phyloP scores from a whole-genome alignment of 2,113 vertebrate species.

The Microcebus tavaratra region DNA sequence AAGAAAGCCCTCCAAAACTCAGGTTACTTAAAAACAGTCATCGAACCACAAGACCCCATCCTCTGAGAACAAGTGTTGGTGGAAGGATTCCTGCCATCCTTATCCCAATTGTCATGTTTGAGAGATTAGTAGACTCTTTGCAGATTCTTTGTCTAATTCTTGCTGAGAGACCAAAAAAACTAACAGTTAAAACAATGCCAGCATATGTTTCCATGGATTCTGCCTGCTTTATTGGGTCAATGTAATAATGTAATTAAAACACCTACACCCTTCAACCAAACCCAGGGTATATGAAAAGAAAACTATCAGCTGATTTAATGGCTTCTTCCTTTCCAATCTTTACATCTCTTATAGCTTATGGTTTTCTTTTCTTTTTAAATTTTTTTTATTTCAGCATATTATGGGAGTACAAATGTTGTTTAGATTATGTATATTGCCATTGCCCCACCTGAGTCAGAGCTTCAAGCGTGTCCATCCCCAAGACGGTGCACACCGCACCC shows the following conservation, averaged over 20 bases:
- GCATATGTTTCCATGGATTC: not conserved
- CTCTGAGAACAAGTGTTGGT: not conserved
- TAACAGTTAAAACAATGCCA: not conserved
- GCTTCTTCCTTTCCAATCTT: too few relatives aligned
- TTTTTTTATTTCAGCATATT: too few relatives aligned
- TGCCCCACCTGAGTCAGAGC: too few relatives aligned
- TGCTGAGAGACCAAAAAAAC: not conserved
- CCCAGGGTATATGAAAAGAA: not conserved
- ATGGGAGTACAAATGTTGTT: too few relatives aligned
- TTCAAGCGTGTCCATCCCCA: too few relatives aligned
- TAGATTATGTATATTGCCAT: too few relatives aligned
- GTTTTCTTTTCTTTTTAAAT: not conserved
- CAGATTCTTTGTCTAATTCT: not conserved
- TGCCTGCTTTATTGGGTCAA: not conserved
- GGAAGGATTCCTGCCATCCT: not conserved
- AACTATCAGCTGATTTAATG: too few relatives aligned
- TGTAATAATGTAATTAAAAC: not conserved
- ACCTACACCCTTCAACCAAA: not conserved
- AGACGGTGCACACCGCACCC: too few relatives aligned
- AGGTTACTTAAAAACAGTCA: not conserved
- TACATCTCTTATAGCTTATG: too few relatives aligned
- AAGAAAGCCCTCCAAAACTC: not conserved
- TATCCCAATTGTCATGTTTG: not conserved
- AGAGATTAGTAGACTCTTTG: not conserved
- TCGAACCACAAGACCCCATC: not conserved